Evolutionary conservation across 2,888 invertebrate species (phyloP).

Genomic region (Cenopis cana): DNA sequence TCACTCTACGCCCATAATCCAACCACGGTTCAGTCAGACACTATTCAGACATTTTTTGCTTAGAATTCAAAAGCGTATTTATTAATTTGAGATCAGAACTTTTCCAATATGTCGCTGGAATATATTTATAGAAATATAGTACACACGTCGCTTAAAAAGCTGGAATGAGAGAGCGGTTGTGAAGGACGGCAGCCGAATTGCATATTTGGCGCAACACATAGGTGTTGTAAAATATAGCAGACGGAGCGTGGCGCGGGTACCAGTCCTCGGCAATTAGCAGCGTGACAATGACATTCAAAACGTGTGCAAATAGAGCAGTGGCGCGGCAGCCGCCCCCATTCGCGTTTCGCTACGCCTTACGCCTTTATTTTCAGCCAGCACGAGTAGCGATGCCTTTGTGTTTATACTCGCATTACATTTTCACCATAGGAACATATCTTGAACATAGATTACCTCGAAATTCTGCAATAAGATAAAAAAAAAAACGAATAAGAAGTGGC

Average conservation of each 20-base stretch:
- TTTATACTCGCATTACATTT: neutral
- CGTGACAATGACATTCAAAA: slow-evolving; percentile 82
- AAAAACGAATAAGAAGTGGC: neutral
- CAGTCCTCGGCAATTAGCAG: slow-evolving; percentile 73
- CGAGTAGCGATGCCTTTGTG: neutral
- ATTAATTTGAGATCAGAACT: neutral
- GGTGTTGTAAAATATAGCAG: slow-evolving; percentile 55
- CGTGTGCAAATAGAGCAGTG: slow-evolving; percentile 75
- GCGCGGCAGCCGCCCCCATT: slow-evolving; percentile 49
- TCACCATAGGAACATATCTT: neutral
- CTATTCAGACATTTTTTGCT: neutral
- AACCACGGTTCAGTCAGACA: neutral
- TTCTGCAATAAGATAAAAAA: neutral
- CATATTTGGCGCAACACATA: slow-evolving; percentile 50
- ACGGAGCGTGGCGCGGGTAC: slow-evolving; percentile 30
- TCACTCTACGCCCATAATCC: slow-evolving; percentile 1
- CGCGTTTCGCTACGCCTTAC: slow-evolving; percentile 45
- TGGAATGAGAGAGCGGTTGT: slow-evolving; percentile 56
- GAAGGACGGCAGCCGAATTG: slow-evolving; percentile 51
- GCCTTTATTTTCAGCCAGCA: slow-evolving; percentile 43
- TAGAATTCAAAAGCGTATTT: neutral
- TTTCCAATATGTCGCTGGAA: slow-evolving; percentile 7
- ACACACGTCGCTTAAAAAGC: slow-evolving; percentile 47
- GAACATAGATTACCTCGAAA: neutral
- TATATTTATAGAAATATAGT: neutral